These are phyloP conservation scores for Motacilla tschutschensis DNA, from an alignment of 2,113 vertebrate genomes.

Conservation along the genomic window DNA sequence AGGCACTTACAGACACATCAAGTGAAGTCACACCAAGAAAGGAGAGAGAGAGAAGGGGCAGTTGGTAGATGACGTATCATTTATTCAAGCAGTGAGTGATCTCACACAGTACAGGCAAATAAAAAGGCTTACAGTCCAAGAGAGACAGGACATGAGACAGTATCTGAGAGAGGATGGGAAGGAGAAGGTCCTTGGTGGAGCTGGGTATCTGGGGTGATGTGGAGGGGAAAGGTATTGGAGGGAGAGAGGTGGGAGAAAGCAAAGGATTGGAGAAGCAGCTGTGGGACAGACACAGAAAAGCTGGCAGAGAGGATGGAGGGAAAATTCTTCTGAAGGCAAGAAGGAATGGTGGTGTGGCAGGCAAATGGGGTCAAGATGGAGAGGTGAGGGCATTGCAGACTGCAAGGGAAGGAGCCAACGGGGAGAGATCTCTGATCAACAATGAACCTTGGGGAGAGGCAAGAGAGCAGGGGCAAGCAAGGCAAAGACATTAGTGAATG, in stretches of 20 bases:
- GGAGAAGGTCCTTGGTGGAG: not conserved
- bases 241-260: not conserved
- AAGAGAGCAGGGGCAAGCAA: not conserved
- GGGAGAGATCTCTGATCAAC: not conserved
- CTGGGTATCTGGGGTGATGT: not conserved
- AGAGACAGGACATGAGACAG: not conserved
- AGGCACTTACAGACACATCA: not conserved
- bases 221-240: not conserved
- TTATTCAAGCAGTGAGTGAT: constrained; percentile 8
- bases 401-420: not conserved
- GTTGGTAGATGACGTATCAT: not conserved
- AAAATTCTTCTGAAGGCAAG: not conserved
- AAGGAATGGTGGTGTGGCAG: not conserved
- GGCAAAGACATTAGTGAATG: not conserved
- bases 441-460: not conserved
- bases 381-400: not conserved
- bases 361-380: not conserved
- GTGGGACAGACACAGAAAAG: not conserved
- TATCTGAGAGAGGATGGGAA: not conserved
- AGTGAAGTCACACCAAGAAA: constrained; percentile 16
- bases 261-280: not conserved
- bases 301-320: not conserved
- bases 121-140: not conserved
- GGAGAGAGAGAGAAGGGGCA: not conserved
- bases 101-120: constrained; percentile 5